Conservation (phyloP, 2,888 invertebrate species). For the Nemurella pictetii region DNA sequence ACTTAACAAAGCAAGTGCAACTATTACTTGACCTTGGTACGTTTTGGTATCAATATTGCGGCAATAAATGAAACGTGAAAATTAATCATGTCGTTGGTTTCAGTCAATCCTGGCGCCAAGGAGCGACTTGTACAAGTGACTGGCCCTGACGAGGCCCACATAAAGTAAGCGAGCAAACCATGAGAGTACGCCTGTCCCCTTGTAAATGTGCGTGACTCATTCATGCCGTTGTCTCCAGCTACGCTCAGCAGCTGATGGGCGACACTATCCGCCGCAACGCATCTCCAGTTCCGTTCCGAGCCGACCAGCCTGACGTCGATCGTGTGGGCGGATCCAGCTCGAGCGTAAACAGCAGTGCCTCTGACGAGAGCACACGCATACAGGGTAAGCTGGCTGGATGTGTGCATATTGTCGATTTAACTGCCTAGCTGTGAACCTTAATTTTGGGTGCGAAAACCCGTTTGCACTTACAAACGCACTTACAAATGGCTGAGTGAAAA, state of each 20-base stretch:
- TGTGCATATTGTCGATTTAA: no score
- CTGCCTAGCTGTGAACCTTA: no score
- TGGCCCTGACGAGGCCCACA: slow-evolving; percentile 90
- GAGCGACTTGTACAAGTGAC: slow-evolving; percentile 95
- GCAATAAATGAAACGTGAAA: neutral
- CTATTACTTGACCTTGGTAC: no score
- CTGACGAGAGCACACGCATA: slow-evolving; percentile 56
- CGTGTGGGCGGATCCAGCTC: slow-evolving; percentile 72
- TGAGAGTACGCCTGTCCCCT: neutral
- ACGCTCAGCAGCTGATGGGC: slow-evolving; percentile 91
- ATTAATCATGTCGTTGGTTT: slow-evolving; percentile 48
- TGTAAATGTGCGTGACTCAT: neutral
- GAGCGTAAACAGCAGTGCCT: slow-evolving; percentile 76
- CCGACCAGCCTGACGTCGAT: slow-evolving; percentile 57
- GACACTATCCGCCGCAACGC: slow-evolving; percentile 95
- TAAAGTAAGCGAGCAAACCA: slow-evolving; percentile 66
- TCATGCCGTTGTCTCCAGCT: slow-evolving; percentile 60
- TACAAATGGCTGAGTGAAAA: no score
- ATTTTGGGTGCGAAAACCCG: no score
- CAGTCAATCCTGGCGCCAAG: slow-evolving; percentile 93
- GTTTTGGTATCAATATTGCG: no score
- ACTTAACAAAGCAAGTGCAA: no score
- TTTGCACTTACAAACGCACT: no score
- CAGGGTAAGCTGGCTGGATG: slow-evolving; percentile 38
- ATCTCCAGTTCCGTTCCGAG: slow-evolving; percentile 74